These are phyloP conservation scores for Drosophila peninsularis DNA, from an alignment of 2,888 invertebrate genomes.

Conservation along the genomic window DNA sequence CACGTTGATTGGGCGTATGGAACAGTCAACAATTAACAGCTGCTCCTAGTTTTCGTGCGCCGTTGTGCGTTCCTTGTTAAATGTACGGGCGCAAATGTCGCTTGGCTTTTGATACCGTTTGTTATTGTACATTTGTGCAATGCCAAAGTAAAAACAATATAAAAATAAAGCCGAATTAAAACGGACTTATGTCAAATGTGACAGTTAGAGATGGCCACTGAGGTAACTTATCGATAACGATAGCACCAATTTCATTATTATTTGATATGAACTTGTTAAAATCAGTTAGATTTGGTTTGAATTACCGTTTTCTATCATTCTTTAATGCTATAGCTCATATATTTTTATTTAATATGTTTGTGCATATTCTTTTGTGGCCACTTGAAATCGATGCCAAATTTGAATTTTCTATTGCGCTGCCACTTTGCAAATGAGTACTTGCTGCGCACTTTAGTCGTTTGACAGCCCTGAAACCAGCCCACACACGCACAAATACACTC, in stretches of 20 bases:
- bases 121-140: slow-evolving; percentile 49
- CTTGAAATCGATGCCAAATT: not conserved
- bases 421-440: slow-evolving; percentile 26
- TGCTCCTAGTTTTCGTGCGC: slow-evolving; percentile 13
- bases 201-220: slow-evolving; percentile 46
- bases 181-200: slow-evolving; percentile 62
- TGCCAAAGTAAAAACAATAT: slow-evolving; percentile 56
- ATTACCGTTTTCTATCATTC: not conserved
- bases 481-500: slow-evolving; percentile 30
- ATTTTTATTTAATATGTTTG: not conserved
- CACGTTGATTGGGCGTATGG: slow-evolving; percentile 19
- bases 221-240: slow-evolving; percentile 11
- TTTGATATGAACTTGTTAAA: not conserved
- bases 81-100: slow-evolving; percentile 5
- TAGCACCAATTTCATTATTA: not conserved
- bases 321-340: not conserved
- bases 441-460: slow-evolving; percentile 9
- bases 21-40: slow-evolving; percentile 5
- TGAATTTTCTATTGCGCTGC: slow-evolving; percentile 25
- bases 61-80: slow-evolving; percentile 7
- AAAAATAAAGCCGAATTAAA: slow-evolving; percentile 62
- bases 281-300: too few relatives aligned
- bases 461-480: slow-evolving; percentile 39
- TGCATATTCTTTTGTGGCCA: not conserved
- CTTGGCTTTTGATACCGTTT: slow-evolving; percentile 6